Evolutionary conservation across 1,140 invertebrate species (phyloP).

Genomic region (Phocides pigmalion): DNA sequence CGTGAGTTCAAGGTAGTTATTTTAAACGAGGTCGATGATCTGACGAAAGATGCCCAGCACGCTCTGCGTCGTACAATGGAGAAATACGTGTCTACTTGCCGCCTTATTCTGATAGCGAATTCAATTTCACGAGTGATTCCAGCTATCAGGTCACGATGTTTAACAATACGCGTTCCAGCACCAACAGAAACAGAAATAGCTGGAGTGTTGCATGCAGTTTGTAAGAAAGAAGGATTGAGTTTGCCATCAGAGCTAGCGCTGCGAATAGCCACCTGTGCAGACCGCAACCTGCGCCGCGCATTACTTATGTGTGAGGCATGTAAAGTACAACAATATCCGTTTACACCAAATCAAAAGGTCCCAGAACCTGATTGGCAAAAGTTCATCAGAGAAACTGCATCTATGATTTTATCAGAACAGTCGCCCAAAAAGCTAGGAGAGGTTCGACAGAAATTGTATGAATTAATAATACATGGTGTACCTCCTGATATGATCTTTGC

Average conservation of each 20-base stretch:
- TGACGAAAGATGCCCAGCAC: slow-evolving; percentile 99
- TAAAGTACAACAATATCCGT: slow-evolving; percentile 96
- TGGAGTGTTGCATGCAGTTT: slow-evolving; percentile 88
- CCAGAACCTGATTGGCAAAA: slow-evolving; percentile 96
- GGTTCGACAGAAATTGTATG: slow-evolving; percentile 95
- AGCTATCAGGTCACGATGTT: slow-evolving; percentile 97
- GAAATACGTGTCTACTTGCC: slow-evolving; percentile 98
- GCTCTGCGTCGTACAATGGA: slow-evolving; percentile 99
- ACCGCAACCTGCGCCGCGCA: slow-evolving; percentile 96
- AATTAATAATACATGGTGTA: slow-evolving; percentile 96
- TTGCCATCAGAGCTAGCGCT: slow-evolving; percentile 91
- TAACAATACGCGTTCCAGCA: slow-evolving; percentile 95
- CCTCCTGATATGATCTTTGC: slow-evolving; percentile 97
- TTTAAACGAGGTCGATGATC: slow-evolving; percentile 96
- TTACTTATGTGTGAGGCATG: slow-evolving; percentile 97
- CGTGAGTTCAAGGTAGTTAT: slow-evolving; percentile 98
- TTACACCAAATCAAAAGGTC: slow-evolving; percentile 92
- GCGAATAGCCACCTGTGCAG: slow-evolving; percentile 91
- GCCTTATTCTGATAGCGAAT: slow-evolving; percentile 97
- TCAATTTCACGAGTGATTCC: slow-evolving; percentile 97
- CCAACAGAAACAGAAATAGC: slow-evolving; percentile 92
- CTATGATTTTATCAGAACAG: slow-evolving; percentile 94
- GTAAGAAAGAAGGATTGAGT: slow-evolving; percentile 93
- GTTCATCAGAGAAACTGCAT: slow-evolving; percentile 94
- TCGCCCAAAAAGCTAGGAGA: slow-evolving; percentile 93